Base-by-base conservation (phyloP, 2,888 invertebrate species). In the Neoaliturus tenellus region DNA sequence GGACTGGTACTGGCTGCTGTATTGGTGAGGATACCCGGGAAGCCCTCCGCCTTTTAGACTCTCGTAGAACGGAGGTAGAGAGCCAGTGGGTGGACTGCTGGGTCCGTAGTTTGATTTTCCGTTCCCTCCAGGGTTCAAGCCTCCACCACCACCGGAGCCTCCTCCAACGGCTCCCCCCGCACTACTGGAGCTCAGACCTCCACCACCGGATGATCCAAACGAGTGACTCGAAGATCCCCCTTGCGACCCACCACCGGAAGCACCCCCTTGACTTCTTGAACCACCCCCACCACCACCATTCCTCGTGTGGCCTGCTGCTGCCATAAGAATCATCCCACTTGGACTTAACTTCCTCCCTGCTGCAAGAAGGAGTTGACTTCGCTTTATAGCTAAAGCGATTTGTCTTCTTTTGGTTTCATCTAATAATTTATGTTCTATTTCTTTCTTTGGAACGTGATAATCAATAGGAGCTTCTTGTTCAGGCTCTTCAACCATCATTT, bases 401-500 rank as follows among this genome's bases (percentile, higher is more conserved):
- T 84, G 85, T 69, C 85, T 86, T 41, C 85, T 85, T 67, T 86
- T 85, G n/a, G 83, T 31, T 51, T 85, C 85, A n/a, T 87, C 86
- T 86, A 85, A 83, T 20, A 88, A 88, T 39, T 85, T 85, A 39
- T 80, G 85, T 86, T 85, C 87, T 82, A 14, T 86, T 84, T 86
- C 88, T 88, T 96, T 94, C 90, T 96, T 96, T 31, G 97, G 97
- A 87, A 97, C 96, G 89, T 95, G 97, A 90, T 97, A 97, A 89
- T 97, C 97, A 85, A 97, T 97, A 0, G 97, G 97, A 88, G 97
- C 97, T 85, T 97, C 97, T 91, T 96, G 95, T 89, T 95, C 95
- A 0, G 95, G 95, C 88, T 94, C 95, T 85, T 91, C 86, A 20
- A 85, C 62, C 91, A 86, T 88, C 87, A 85, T 86, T 58, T 80